Evolutionary conservation across 1,140 invertebrate species (phyloP), one percentile per base, ranked within the genome.

Genomic region (Carcinoscorpius rotundicauda): DNA sequence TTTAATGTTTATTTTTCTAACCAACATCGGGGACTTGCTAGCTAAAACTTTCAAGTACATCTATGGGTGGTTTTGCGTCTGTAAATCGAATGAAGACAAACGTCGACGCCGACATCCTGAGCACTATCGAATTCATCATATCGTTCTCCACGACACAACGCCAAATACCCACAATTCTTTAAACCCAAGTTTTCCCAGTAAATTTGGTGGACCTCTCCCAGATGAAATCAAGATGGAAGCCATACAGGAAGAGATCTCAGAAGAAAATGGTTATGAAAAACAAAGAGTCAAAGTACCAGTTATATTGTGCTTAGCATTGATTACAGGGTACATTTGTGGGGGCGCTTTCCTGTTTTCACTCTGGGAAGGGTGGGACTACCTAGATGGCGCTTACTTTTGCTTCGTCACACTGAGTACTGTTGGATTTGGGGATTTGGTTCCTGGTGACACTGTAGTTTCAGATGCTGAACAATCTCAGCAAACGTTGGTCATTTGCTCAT

Each of bases 381-480:
- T 95, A 57, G 91, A 96, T 75, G 90, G 89, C n/a, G 86, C 91
- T 70, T 94, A 93, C 75, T 95, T 95, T 75, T 94, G 91, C 77
- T 95, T 95, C 76, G 92, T 93, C 84, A 91, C 89, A 70, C 78
- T 96, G 60, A 92, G 88, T 67, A 95, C 93, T 5, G 93, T 95
- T 68, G 91, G 91, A 3, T 94, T 95, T 72, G 91, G 91, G 6
- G 88, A 94, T 73, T 85, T 92, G 77, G 84, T 92, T 11, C 91
- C 91, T 3, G 89, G 88, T n/a, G 74, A 76, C 60, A 70, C 68
- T 9, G 65, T 75, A 52, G 63, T 64, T 50, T 66, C 64, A 4
- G 68, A 69, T 61, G 76, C 58, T 29, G 65, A 68, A 8, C 29
- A 29, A 29, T 66, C 64, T 4, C 78, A 71, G 69, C 71, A 63